Evolutionary conservation across 2,888 invertebrate genomes (phyloP).

Genomic region (Hirtodrosophila confusa): DNA sequence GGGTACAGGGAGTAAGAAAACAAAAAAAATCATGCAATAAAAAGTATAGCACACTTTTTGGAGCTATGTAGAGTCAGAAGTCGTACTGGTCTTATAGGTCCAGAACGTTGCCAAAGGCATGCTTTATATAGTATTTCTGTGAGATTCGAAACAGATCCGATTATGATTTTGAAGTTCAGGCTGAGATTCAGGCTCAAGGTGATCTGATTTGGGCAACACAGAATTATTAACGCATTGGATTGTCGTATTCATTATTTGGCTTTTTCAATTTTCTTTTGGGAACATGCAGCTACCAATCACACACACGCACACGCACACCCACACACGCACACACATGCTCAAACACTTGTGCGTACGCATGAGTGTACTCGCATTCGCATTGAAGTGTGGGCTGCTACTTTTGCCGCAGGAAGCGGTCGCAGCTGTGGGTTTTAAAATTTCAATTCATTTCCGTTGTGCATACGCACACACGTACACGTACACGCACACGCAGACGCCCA

Average conservation of each 20-base stretch:
- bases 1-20: too few species aligned
- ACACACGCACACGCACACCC: constrained; percentile 25
- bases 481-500: constrained; percentile 21
- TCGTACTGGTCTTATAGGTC: too few species aligned
- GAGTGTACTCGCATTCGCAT: constrained; percentile 33
- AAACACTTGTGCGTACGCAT: constrained; percentile 35
- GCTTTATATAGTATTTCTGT: too few species aligned
- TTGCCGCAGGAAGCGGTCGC: constrained; percentile 81
- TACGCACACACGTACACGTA: constrained; percentile 55
- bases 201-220: too few species aligned
- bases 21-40: too few species aligned
- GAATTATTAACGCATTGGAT: neutral
- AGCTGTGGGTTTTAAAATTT: constrained; percentile 81
- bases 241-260: constrained; percentile 28
- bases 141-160: too few species aligned
- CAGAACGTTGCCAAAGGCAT: too few species aligned
- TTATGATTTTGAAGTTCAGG: too few species aligned
- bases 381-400: constrained; percentile 65
- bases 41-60: too few species aligned
- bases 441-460: constrained; percentile 79
- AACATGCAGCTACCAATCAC: constrained; percentile 19
- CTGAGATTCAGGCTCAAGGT: too few species aligned
- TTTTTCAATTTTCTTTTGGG: constrained; percentile 21
- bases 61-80: too few species aligned
- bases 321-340: constrained; percentile 1